Base-by-base conservation (phyloP, 2,797 vertebrate species). In the Orestias chungarensis region DNA sequence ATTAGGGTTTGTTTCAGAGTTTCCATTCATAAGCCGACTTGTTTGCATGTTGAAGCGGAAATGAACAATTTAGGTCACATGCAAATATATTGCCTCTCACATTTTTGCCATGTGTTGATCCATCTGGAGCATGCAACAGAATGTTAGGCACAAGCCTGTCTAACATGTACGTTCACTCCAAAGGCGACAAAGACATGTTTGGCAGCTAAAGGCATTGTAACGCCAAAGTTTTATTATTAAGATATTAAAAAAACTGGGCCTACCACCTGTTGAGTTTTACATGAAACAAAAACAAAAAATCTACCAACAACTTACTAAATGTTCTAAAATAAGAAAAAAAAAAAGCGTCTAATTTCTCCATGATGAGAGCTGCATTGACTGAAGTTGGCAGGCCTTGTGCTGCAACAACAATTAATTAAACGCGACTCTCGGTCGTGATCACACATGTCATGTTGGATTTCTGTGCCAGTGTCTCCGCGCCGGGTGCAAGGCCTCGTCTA, bases 51-150 rank as follows among this genome's bases (percentile, higher is more conserved):
- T 74, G 83, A 81, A 92, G 89, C 89, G 83, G 89, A 86, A 92
- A 81, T 91, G 89, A 90, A 79, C 82, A 89, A 95, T 94, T 93
- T 90, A 88, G 94, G 94, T 95, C 94, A 95, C 87, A 95, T 90
- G 93, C 91, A 93, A 94, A 94, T 90, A 82, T 91, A 88, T 91
- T 89, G 88, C 84, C 92, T 89, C 86, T 92, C 88, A 90, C 92
- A 91, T 91, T 94, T 93, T 87, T 90, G 93, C 92, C 94, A 95
- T 94, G 93, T 94, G 93, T 94, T 92, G 87, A 92, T 94, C 94
- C 94, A 95, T 95, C 94, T 95, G 94, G 93, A 93, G 90, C 83
- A 86, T 25, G 68, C 83, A 86, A 85, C 84, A 82, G 88, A 92
- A 92, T 91, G 89, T 92, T 91, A 88, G 92, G 88, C 90, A 94